phyloP scores from a whole-genome alignment of 2,888 invertebrate species.

The Chelonus formosanus region DNA sequence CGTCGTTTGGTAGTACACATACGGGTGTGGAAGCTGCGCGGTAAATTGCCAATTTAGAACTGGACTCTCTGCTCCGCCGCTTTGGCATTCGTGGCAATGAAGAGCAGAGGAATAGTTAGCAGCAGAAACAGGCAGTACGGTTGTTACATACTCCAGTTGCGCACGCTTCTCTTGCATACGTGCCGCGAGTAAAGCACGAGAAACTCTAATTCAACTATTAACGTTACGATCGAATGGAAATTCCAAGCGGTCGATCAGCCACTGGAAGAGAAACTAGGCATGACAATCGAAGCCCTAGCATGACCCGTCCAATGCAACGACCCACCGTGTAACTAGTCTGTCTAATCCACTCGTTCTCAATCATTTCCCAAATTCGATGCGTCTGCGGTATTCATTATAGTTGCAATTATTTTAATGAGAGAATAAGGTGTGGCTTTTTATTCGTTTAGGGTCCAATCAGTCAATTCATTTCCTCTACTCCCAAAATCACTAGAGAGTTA shows the following conservation, averaged over 20 bases:
- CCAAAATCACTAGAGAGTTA: too few relatives aligned
- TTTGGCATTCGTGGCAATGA: conserved; percentile 1
- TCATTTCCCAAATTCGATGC: not conserved
- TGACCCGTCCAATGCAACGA: conserved; percentile 11
- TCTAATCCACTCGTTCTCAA: conserved; percentile 15
- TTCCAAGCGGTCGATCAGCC: conserved; percentile 29
- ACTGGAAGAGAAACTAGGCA: conserved; percentile 14
- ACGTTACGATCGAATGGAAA: conserved; percentile 43
- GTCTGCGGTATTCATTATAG: not conserved
- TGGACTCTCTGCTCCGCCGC: conserved; percentile 11
- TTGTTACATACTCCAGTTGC: conserved; percentile 6
- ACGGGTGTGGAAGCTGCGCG: conserved; percentile 46
- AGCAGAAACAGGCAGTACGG: conserved; percentile 10
- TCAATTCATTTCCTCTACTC: too few relatives aligned
- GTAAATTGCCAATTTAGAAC: conserved; percentile 51
- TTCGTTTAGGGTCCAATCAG: too few relatives aligned
- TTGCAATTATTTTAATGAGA: too few relatives aligned
- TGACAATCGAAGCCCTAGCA: conserved; percentile 20
- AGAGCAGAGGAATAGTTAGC: conserved; percentile 23
- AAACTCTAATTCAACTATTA: conserved; percentile 45
- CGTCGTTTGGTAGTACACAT: conserved; percentile 44
- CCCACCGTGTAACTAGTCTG: conserved; percentile 23
- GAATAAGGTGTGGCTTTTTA: too few relatives aligned
- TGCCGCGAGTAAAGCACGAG: conserved; percentile 32
- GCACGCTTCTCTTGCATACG: conserved; percentile 20